phyloP scores from a whole-genome alignment of 2,888 invertebrate species.

The Lochmaea capreae region DNA sequence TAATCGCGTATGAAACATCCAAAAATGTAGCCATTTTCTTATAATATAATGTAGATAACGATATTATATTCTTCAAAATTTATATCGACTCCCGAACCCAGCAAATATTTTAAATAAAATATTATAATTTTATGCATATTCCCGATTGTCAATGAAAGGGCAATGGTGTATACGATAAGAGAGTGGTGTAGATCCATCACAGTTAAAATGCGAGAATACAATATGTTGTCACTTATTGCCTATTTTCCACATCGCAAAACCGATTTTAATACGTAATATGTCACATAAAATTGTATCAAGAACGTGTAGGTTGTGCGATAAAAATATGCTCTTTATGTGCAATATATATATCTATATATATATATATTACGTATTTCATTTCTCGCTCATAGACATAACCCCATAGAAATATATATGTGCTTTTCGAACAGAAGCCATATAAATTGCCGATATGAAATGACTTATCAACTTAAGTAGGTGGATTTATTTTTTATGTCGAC shows the following conservation, averaged over 20 bases:
- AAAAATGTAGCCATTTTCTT: too few relatives aligned
- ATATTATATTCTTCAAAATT: too few relatives aligned
- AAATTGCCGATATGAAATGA: slow-evolving; percentile 17
- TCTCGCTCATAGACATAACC: slow-evolving; percentile 53
- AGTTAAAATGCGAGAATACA: slow-evolving; percentile 61
- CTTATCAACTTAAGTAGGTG: slow-evolving; percentile 28
- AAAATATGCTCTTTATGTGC: slow-evolving; percentile 63
- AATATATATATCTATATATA: slow-evolving; percentile 55
- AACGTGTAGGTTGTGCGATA: slow-evolving; percentile 58
- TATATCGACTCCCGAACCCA: too few relatives aligned
- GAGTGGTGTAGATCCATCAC: slow-evolving; percentile 57
- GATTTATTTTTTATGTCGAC: slow-evolving; percentile 2
- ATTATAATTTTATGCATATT: slow-evolving; percentile 53
- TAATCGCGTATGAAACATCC: too few relatives aligned
- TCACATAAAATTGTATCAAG: slow-evolving; percentile 66
- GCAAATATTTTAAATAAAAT: slow-evolving; percentile 12
- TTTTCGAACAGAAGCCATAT: slow-evolving; percentile 23
- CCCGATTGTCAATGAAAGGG: slow-evolving; percentile 51
- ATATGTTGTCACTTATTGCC: slow-evolving; percentile 64
- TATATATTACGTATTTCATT: slow-evolving; percentile 62
- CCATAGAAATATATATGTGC: slow-evolving; percentile 60
- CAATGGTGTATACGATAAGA: slow-evolving; percentile 45
- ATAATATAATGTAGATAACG: too few relatives aligned
- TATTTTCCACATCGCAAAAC: slow-evolving; percentile 66
- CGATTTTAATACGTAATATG: slow-evolving; percentile 67